Evolutionary conservation across 2,888 invertebrate genomes (phyloP), one percentile per base, ranked within the genome.

Genomic region (Pachliopta kotzebuea): DNA sequence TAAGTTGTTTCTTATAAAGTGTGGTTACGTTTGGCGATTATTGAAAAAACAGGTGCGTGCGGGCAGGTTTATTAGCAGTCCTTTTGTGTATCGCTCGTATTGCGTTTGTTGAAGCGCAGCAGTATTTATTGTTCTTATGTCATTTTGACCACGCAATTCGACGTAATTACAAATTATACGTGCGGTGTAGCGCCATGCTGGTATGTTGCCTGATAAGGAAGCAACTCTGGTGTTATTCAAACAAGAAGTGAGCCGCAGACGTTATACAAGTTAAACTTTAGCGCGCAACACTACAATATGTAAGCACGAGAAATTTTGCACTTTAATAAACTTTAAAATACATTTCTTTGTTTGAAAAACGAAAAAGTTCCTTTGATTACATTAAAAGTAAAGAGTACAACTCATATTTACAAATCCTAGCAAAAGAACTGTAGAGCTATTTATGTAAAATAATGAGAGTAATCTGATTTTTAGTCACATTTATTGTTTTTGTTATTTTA

Each of bases 151-250:
- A 90, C 88, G 89, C 85, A 84, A 84, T 83, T 86, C 84, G 81
- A 86, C 81, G 90, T 89, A 88, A 90, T 88, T 84, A 81, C 74
- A 78, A 83, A 85, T 88, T 86, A 88, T 85, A 84, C 84, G 83
- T 78, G 70, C 78, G 71, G 23, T 20, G 18, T n/a, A 65, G 70
- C 71, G 72, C 69, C 72, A 72, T 79, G 81, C 80, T 77, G 82
- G 78, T 74, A 76, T 21, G 65, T 62, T 67, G 61, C 63, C 50
- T 69, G 69, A 70, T 67, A 74, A 68, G 73, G 79, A 76, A 72
- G 76, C 79, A 77, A 83, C 78, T 76, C 77, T 72, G 69, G 66
- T 76, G 80, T 84, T 78, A 80, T 77, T 73, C 68, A 67, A 74
- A 74, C 75, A 76, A 76, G 74, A 78, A 81, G 76, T 80, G 76